phyloP scores from a whole-genome alignment of 2,888 invertebrate genomes.

The Cephus runcator region DNA sequence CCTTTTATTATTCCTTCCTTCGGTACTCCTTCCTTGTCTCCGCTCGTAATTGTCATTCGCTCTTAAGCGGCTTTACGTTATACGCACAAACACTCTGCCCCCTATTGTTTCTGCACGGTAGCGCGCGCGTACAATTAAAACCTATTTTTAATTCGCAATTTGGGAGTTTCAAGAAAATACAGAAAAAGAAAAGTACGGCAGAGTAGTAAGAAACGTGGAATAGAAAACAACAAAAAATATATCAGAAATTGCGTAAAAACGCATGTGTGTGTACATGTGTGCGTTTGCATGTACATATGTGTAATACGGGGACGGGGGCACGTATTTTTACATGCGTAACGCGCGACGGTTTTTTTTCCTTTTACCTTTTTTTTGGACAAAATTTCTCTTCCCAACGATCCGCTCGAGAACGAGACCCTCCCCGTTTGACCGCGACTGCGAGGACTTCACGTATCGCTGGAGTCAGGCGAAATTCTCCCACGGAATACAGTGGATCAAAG shows the following conservation, averaged over 20 bases:
- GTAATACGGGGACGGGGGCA: neutral
- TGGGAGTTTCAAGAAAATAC: neutral
- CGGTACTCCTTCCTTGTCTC: conserved; percentile 18
- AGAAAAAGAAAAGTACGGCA: neutral
- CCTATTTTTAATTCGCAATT: neutral
- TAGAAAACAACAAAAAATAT: neutral
- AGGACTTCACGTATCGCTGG: neutral
- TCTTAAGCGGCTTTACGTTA: neutral
- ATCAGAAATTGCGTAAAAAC: neutral
- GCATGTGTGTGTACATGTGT: neutral
- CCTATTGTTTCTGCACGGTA: neutral
- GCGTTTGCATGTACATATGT: neutral
- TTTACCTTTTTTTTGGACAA: neutral
- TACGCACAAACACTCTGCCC: neutral
- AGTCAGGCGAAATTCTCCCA: neutral
- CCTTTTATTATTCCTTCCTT: neutral
- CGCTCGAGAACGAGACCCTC: neutral
- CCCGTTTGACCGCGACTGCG: conserved; percentile 1
- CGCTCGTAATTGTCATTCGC: conserved; percentile 2
- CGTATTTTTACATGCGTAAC: neutral
- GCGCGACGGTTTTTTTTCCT: neutral
- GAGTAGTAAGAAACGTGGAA: neutral
- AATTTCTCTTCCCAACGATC: neutral
- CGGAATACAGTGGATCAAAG: neutral
- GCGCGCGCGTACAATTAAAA: neutral